These are phyloP conservation scores for Tachina fera DNA, from an alignment of 2,888 invertebrate genomes.

Conservation along the genomic window DNA sequence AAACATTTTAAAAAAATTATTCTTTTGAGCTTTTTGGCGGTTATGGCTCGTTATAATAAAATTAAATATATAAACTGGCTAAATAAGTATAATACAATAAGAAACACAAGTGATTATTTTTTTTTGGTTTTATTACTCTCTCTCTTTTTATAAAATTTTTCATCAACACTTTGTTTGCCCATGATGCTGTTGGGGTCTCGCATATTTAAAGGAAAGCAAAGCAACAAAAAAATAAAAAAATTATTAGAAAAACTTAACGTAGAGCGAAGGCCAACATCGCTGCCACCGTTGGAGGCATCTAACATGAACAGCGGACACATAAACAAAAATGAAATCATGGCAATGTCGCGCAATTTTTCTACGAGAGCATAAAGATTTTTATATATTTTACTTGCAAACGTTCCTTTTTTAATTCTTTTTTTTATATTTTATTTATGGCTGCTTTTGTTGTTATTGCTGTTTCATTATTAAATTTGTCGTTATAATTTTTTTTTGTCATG, in stretches of 20 bases:
- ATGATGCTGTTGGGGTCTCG: conserved; percentile 35
- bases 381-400: neutral
- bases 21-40: too few species aligned
- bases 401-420: neutral
- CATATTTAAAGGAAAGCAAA: conserved; percentile 23
- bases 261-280: conserved; percentile 57
- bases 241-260: conserved; percentile 43
- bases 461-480: conserved; percentile 28
- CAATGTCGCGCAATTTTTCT: conserved; percentile 20
- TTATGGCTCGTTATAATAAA: neutral
- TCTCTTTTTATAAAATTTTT: conserved; percentile 9
- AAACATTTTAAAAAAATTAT: too few species aligned
- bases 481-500: too few species aligned
- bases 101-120: conserved; percentile 3
- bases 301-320: conserved; percentile 40
- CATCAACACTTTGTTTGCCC: conserved; percentile 15
- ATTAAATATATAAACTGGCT: conserved; percentile 18
- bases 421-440: neutral
- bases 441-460: conserved; percentile 26
- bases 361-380: conserved; percentile 24
- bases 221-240: conserved; percentile 11
- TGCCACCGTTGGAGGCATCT: conserved; percentile 52
- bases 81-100: conserved; percentile 5
- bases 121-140: conserved; percentile 8
- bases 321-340: conserved; percentile 8